A percentile compares a stretch with the other conserved stretches of the same genome.
Evolutionary conservation across 2,113 vertebrate species (phyloP).

Genomic region (Castor canadensis): DNA sequence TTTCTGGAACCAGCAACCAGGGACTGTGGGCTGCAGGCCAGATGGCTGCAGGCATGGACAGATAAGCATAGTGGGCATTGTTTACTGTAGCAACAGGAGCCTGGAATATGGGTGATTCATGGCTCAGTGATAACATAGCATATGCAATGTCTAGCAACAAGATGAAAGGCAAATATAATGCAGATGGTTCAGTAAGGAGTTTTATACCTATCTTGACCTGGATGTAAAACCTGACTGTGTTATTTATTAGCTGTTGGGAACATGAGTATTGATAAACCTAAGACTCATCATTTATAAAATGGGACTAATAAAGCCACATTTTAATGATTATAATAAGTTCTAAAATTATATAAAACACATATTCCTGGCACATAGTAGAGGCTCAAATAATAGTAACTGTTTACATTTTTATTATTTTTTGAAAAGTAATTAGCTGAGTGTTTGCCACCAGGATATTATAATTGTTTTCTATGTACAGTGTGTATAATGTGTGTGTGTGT

Average conservation of each 20-base stretch:
- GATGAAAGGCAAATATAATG: neutral
- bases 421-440: neutral
- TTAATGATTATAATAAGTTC: neutral
- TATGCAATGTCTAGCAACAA: accelerated
- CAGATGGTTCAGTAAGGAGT: neutral
- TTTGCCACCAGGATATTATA: neutral
- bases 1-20: neutral
- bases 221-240: neutral
- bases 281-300: neutral
- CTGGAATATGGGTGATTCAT: neutral
- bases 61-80: neutral
- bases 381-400: neutral
- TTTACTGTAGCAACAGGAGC: neutral
- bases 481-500: neutral
- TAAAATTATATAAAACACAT: neutral
- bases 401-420: slow-evolving; percentile 1
- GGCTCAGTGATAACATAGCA: neutral
- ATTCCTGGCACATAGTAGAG: neutral
- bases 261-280: neutral
- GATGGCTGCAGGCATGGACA: neutral
- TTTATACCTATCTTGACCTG: neutral
- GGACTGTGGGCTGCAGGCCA: accelerated
- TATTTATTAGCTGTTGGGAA: neutral
- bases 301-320: neutral
- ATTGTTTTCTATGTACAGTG: neutral